A percentile compares a stretch with the other conserved stretches of the same genome.
Evolutionary conservation across 2,797 vertebrate genomes (phyloP).

Genomic region (Paratrypauchen microcephalus): DNA sequence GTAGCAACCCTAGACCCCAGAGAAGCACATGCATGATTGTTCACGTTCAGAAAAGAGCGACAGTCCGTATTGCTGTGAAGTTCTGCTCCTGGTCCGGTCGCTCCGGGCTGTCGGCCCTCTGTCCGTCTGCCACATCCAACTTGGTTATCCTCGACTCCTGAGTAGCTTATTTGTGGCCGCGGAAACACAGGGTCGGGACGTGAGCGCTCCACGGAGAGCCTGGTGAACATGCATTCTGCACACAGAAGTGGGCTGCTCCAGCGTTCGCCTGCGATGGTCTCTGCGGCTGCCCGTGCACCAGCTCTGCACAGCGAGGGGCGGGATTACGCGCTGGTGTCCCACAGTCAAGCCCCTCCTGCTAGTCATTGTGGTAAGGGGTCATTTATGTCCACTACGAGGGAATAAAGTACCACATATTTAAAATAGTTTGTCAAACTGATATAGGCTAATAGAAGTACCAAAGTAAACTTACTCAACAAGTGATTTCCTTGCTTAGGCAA

Average conservation of each 20-base stretch:
- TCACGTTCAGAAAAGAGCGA: conserved; percentile 71
- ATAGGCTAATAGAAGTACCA: too few species aligned
- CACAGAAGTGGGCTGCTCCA: conserved; percentile 67
- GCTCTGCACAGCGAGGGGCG: conserved; percentile 69
- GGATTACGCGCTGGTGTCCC: conserved; percentile 63
- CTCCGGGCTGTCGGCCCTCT: conserved; percentile 61
- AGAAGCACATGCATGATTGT: conserved; percentile 92
- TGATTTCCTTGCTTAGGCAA: background rate
- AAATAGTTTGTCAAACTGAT: background rate
- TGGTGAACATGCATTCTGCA: conserved; percentile 79
- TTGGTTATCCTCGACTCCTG: conserved; percentile 66
- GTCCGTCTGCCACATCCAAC: conserved; percentile 76
- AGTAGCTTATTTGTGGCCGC: conserved; percentile 64
- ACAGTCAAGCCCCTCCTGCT: conserved; percentile 59
- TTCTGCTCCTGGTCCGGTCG: conserved; percentile 65
- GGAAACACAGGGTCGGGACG: conserved; percentile 71
- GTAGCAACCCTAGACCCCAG: conserved; percentile 84
- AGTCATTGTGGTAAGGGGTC: conserved; percentile 31
- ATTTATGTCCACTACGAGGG: conserved; percentile 16
- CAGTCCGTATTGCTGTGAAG: conserved; percentile 62
- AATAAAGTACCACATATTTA: background rate
- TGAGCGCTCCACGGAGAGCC: conserved; percentile 71
- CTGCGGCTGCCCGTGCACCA: conserved; percentile 54
- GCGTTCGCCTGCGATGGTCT: conserved; percentile 59
- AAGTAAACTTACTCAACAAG: background rate